Base-by-base conservation (phyloP, 2,797 vertebrate species). In the Syngnathus acus region DNA sequence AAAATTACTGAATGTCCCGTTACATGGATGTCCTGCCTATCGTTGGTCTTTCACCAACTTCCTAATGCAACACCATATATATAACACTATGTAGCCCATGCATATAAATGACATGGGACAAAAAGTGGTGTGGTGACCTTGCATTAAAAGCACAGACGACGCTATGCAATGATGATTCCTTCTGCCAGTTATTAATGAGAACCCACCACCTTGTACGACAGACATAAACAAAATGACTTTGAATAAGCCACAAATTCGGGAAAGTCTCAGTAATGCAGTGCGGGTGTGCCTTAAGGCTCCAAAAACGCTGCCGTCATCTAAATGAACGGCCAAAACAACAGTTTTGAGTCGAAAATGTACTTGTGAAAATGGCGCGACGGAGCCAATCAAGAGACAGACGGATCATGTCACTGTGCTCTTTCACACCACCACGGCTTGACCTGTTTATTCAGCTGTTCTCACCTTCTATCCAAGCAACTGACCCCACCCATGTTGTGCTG, bases 361-460 rank as follows among this genome's bases (percentile, higher is more conserved):
- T 8, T 4, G 4, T 54, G 54, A 57, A 57, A 57, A 57, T 32
- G 6, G 54, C 7, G 19, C n/a, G 10, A 51, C 50, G 5, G 19
- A 51, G 50, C 9, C 26, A 57, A 57, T 57, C 60, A 43, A 43
- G 42, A 43, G 40, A 16, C 21, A 43, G 21, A n/a, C 38, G 9
- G 9, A 9, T 26, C 23, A 16, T 23, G 59, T 32, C 7, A 23
- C 17, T 37, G 32, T 23, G 40, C 42, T 57, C 19, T 73, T 71
- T 50, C 74, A 71, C 74, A 78, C 78, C 79, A 84, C 77, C 73
- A 70, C 74, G 81, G 83, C 75, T 87, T 86, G 84, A 88, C 82
- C 85, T 86, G 85, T 91, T 91, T 91, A 83, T 87, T 87, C 82
- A 89, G 89, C 86, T 90, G 87, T 66, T 74, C 68, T 42, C 40